Evolutionary conservation across 92 coral and sea anemone species (phyloP), one percentile per base, ranked within the genome.

Genomic region (Bergia puertoricense): DNA sequence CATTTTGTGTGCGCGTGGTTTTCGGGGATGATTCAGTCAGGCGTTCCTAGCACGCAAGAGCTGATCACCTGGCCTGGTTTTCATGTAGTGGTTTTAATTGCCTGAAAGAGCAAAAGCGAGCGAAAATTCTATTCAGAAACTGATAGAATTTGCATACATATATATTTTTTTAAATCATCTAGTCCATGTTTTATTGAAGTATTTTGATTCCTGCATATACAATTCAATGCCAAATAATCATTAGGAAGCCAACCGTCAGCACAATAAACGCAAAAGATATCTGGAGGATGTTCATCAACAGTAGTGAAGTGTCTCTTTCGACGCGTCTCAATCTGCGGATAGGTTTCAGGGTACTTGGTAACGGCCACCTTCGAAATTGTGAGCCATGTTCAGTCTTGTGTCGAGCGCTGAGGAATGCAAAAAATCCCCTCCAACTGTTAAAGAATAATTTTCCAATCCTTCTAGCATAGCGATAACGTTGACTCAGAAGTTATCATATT

Each of bases 351-450:
- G 90, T 81, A 44, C 86, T 74, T 67, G 99, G 99, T 48, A 97
- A 85, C 2, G 98, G 98, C 93, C 96, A 92, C 37, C 82, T 89
- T 85, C 93, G 91, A 85, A 92, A 85, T 38, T 94, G 88, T 7
- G 99, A 93, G 7, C 95, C 91, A n/a, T 89, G 89, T 65, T 95
- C 98, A 16, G 67, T 73, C 85, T 85, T 93, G 54, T 90, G 94
- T 48, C 98, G 94, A 56, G 81, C 72, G 88, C 98, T 95, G 72
- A 54, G 54, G 54, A 77, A 41, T 5, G 39, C 48, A n/a, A 38
- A 54, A 9, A 42, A 1, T 5, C 16, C 42, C 79, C 16, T 59
- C 79, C 18, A 13, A 8, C 2, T 11, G 9, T 54, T 13, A 54
- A 18, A 13, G 59, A 1, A 10, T 54, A 54, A 48, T 10, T 54